Conservation (phyloP, 1,140 invertebrate genomes). For the Meloidogyne chitwoodi region DNA sequence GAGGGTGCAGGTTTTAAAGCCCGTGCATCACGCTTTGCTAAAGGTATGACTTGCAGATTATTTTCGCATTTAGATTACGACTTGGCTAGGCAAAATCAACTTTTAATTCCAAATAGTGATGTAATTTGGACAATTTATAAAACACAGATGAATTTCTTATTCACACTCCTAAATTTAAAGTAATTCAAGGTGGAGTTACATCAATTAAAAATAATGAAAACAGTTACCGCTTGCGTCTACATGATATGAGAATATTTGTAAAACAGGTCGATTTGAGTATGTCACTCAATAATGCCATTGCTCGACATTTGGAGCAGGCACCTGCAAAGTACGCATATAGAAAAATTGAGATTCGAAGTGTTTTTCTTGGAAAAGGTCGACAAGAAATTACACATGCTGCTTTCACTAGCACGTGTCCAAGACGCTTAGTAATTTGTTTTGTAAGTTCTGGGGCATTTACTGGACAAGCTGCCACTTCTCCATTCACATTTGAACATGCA, state of each 20-base stretch:
- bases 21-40: background rate
- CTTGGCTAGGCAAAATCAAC: no score
- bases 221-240: background rate
- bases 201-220: no score
- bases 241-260: slow-evolving; percentile 19
- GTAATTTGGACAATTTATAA: no score
- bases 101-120: no score
- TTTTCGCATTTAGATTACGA: no score
- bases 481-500: slow-evolving; percentile 24
- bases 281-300: slow-evolving; percentile 29
- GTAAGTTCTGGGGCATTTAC: slow-evolving; percentile 15
- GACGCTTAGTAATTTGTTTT: slow-evolving; percentile 15
- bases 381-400: slow-evolving; percentile 13
- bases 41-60: no score
- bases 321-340: no score
- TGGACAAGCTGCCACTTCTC: background rate
- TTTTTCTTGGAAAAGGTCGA: slow-evolving; percentile 21
- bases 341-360: slow-evolving; percentile 15
- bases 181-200: no score
- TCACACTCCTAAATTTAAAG: no score
- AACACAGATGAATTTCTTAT: no score
- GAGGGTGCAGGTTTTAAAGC: no score
- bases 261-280: slow-evolving; percentile 21
- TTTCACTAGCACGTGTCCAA: slow-evolving; percentile 10
- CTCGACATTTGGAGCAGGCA: background rate